Conservation (phyloP, 2,797 vertebrate species). For the Protonibea diacanthus region DNA sequence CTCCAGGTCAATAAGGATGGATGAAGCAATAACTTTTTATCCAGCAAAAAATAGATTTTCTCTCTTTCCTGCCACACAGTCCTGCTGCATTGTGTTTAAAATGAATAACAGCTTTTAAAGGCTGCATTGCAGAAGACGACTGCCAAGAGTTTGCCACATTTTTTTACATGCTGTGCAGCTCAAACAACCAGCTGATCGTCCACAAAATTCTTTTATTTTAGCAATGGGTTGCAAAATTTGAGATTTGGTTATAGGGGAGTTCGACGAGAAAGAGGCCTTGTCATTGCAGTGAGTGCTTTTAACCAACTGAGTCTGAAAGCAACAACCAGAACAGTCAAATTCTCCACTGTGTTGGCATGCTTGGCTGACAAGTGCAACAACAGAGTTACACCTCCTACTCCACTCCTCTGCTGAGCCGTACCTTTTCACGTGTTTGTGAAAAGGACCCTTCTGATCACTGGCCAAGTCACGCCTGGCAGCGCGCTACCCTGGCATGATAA, state of each 20-base stretch:
- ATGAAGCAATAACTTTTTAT: conserved; percentile 24
- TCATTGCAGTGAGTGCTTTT: conserved; percentile 15
- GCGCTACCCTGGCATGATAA: conserved; percentile 60
- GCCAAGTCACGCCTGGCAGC: conserved; percentile 63
- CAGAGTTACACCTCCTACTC: conserved; percentile 53
- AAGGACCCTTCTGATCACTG: conserved; percentile 57
- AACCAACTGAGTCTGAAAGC: conserved; percentile 32
- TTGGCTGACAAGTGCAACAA: conserved; percentile 45
- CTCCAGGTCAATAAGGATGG: conserved; percentile 12
- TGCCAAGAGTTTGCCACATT: not conserved
- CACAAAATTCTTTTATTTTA: conserved; percentile 1
- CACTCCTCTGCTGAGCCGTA: conserved; percentile 47
- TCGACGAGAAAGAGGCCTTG: conserved; percentile 7
- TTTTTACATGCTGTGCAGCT: conserved; percentile 1
- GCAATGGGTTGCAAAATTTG: not conserved
- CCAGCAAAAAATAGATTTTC: conserved; percentile 14
- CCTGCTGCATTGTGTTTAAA: conserved; percentile 17
- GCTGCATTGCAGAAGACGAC: conserved; percentile 2
- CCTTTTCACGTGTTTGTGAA: conserved; percentile 61
- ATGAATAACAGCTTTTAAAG: conserved; percentile 24
- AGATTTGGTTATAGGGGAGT: conserved; percentile 6
- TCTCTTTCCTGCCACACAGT: not conserved
- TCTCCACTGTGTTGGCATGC: conserved; percentile 27
- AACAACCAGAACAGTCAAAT: conserved; percentile 30
- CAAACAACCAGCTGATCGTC: not conserved